Base-by-base conservation (phyloP, 2,797 vertebrate species). In the Tadarida brasiliensis region DNA sequence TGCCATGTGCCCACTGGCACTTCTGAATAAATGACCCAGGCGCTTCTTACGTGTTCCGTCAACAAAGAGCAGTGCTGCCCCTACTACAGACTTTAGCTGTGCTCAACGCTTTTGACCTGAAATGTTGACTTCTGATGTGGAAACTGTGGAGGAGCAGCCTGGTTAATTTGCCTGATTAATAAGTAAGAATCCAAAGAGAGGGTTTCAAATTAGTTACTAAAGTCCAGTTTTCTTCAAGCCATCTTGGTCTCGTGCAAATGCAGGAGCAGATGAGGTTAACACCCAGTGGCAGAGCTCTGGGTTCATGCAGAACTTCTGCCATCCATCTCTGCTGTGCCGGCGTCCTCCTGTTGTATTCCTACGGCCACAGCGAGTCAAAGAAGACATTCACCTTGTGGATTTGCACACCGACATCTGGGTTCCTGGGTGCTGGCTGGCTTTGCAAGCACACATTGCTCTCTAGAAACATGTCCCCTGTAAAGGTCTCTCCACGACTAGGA, bases 51-150 rank as follows among this genome's bases (percentile, higher is more conserved):
- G 26, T 22, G 26, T 35, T 86, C n/a, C 28, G 68, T 59, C 80
- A 77, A 87, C 11, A 67, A 86, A 87, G 70, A 56, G 39, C 39
- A 44, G 28, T 39, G n/a, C 12, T 39, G 54, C 76, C 39, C 28
- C 26, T 39, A 10, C 73, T 30, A 28, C n/a, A 17, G 6, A n/a
- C 35, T 86, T 47, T 51, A 47, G 12, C 80, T 51, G 87, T 56
- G n/a, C 26, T 78, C 59, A 54, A 82, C 44, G 17, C 59, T 94
- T 85, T 33, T 81, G 76, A 82, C n/a, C 54, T 83, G 73, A 68
- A 90, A 92, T 84, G 59, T 12, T 70, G 89, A 92, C 67, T 96
- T 96, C 63, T 90, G 76, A 44, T 87, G 85, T 96, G 83, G 76
- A 95, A 90, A 78, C 17, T 26, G 30, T 95, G 81, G 90, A 96